phyloP scores from a whole-genome alignment of 2,113 vertebrate genomes.

The Dasypus novemcinctus region DNA sequence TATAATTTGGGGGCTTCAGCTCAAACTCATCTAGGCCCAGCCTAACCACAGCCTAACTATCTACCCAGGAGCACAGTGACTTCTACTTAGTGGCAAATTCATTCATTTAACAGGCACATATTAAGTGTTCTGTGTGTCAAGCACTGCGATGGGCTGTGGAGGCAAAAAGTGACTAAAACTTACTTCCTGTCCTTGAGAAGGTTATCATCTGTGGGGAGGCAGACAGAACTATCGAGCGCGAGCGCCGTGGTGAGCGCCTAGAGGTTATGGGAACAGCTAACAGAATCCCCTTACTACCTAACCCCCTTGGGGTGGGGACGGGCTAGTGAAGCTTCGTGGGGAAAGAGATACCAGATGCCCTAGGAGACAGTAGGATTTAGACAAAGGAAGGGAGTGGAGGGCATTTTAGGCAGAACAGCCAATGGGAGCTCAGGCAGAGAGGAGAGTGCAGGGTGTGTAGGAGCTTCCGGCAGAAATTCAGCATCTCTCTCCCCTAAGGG shows the following conservation, averaged over 20 bases:
- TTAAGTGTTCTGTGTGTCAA: not conserved
- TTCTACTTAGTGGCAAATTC: not conserved
- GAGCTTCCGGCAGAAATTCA: not conserved
- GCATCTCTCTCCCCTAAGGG: not conserved
- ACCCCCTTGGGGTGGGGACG: not conserved
- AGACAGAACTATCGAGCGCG: not conserved
- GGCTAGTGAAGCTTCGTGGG: not conserved
- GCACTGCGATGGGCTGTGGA: not conserved
- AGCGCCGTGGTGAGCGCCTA: not conserved
- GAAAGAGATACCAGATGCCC: not conserved
- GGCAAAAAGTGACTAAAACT: not conserved
- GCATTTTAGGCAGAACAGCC: not conserved
- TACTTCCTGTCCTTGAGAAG: not conserved
- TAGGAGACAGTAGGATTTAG: no score
- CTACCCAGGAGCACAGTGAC: not conserved
- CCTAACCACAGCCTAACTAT: not conserved
- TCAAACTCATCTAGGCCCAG: not conserved
- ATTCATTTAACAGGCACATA: not conserved
- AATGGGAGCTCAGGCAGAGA: not conserved
- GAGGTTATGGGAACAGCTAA: not conserved
- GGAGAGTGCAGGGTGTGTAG: not conserved
- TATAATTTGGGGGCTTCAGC: not conserved
- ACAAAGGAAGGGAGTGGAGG: not conserved
- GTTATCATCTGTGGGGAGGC: not conserved
- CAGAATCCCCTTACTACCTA: not conserved